Percentiles rank a stretch among this genome's conserved stretches.
Conservation (phyloP, 1,140 invertebrate genomes). For the Meloidogyne exigua region DNA sequence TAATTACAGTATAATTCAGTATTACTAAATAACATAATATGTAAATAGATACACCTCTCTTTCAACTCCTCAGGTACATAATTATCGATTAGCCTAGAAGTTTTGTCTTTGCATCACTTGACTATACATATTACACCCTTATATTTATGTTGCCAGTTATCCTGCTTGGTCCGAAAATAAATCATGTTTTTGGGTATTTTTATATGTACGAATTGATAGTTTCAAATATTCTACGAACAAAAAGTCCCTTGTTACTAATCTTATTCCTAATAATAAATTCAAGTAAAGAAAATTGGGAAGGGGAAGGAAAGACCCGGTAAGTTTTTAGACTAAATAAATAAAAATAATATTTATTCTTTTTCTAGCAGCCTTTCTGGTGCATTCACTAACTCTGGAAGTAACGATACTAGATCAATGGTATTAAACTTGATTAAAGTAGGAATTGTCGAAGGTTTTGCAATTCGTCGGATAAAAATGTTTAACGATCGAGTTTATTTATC, state of each 20-base stretch:
- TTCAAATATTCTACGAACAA: background rate
- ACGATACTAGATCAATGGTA: constrained; percentile 49
- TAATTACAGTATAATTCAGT: no score
- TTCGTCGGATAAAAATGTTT: constrained; percentile 59
- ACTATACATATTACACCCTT: no score
- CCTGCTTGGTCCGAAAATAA: no score
- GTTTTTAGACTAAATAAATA: background rate
- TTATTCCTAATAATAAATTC: background rate
- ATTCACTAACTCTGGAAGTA: constrained; percentile 52
- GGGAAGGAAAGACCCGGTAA: background rate
- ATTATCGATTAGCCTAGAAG: no score
- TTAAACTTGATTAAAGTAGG: constrained; percentile 53
- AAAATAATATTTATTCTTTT: background rate
- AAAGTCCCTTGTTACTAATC: background rate
- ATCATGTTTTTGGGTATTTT: no score
- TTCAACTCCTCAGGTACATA: no score
- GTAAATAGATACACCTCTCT: no score
- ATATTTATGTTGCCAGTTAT: no score
- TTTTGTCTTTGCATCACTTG: no score
- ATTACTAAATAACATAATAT: no score
- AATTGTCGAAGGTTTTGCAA: constrained; percentile 57
- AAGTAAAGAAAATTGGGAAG: background rate
- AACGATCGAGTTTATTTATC: constrained; percentile 61
- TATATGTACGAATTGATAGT: background rate
- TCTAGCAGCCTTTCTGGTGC: constrained; percentile 50